Conservation (phyloP, 2,113 vertebrate genomes). For the Limnothrissa miodon region DNA sequence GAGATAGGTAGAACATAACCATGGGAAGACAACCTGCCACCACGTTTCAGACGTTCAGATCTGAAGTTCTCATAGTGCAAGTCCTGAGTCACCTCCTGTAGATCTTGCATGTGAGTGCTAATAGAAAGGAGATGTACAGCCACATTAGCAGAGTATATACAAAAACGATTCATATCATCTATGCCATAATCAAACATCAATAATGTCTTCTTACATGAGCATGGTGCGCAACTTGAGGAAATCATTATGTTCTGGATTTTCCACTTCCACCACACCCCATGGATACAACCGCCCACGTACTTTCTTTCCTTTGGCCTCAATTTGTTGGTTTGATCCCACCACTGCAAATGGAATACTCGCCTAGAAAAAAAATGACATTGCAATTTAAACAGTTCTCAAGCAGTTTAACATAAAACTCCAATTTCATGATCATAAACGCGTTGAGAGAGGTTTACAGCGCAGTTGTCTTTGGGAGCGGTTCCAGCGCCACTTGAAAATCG, state of each 20-base stretch:
- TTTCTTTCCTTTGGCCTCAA: conserved; percentile 99
- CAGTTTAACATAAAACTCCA: too few species aligned
- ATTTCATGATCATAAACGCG: too few species aligned
- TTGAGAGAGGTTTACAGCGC: too few species aligned
- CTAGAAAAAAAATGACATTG: conserved; percentile 58
- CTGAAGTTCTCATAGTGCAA: conserved; percentile 99
- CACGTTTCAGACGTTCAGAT: conserved; percentile 94
- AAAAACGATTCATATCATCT: background rate
- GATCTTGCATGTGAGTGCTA: conserved; percentile 98
- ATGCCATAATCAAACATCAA: background rate
- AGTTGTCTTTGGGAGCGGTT: too few species aligned
- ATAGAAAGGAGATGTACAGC: background rate
- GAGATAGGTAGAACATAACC: conserved; percentile 71
- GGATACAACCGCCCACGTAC: conserved; percentile 95
- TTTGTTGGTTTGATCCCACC: conserved; percentile 96
- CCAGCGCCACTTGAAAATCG: too few species aligned
- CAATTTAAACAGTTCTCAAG: background rate
- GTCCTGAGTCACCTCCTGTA: conserved; percentile 98
- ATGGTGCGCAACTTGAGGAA: conserved; percentile 97
- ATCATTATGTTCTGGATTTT: conserved; percentile 97
- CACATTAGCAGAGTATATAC: background rate
- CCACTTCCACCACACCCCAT: conserved; percentile 98
- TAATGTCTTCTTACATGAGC: conserved; percentile 83
- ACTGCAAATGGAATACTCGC: conserved; percentile 96
- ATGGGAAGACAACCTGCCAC: conserved; percentile 85